Evolutionary conservation across 1,140 invertebrate species (phyloP).

Genomic region (Stegodyphus dumicola): DNA sequence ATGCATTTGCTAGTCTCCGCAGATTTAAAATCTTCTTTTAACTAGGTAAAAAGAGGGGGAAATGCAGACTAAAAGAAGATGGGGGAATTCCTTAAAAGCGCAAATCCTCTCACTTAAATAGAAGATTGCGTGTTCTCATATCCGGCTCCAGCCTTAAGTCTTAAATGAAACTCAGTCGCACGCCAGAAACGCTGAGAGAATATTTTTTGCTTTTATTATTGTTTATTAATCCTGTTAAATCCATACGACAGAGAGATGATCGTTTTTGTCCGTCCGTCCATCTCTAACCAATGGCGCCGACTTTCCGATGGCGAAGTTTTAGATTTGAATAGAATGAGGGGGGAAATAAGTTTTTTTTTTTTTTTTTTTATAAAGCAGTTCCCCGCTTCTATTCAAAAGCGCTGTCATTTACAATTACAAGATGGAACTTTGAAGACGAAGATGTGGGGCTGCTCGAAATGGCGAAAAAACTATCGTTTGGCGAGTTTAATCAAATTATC

Average conservation of each 20-base stretch:
- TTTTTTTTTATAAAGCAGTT: no score
- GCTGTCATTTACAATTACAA: constrained; percentile 50
- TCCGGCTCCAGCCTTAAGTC: constrained; percentile 36
- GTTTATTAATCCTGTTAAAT: constrained; percentile 56
- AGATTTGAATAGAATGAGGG: no score
- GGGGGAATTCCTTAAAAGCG: constrained; percentile 3
- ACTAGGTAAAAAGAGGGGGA: not conserved
- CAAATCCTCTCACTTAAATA: constrained; percentile 17
- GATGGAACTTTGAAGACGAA: constrained; percentile 25
- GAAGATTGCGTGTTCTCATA: constrained; percentile 41
- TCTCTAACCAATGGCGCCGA: constrained; percentile 1
- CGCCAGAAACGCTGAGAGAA: constrained; percentile 28
- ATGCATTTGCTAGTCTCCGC: constrained; percentile 6
- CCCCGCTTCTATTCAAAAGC: not conserved
- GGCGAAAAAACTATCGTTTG: not conserved
- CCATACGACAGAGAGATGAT: constrained; percentile 33
- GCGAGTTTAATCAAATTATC: no score
- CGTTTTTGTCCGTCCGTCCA: constrained; percentile 41
- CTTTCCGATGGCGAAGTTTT: no score
- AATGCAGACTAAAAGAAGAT: not conserved
- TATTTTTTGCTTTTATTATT: constrained; percentile 46
- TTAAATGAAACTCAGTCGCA: constrained; percentile 16
- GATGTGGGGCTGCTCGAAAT: constrained; percentile 8
- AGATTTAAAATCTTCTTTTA: constrained; percentile 1
- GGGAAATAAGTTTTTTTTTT: no score